Percentiles rank a stretch among this genome's conserved stretches.
Evolutionary conservation across 2,113 vertebrate genomes (phyloP).

Genomic region (Colinus virginianus): DNA sequence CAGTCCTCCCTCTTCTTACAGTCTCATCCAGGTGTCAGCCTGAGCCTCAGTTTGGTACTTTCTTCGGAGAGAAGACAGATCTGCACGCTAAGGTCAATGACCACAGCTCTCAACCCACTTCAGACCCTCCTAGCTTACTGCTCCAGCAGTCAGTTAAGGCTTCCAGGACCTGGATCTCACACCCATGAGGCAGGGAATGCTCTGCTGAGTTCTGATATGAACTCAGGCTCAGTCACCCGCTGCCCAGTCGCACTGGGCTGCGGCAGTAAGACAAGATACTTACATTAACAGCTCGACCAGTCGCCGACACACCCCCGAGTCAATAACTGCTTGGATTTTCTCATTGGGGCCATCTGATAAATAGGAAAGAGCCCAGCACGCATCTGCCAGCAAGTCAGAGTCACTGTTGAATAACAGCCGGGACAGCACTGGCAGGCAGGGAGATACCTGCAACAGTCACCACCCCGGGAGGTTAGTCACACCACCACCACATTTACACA

Average conservation of each 20-base stretch:
- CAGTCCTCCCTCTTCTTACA: background rate
- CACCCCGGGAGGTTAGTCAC: background rate
- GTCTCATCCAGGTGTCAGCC: background rate
- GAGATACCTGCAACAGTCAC: conserved; percentile 86
- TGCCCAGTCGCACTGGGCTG: background rate
- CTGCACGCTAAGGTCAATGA: background rate
- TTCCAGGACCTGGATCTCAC: rapidly evolving
- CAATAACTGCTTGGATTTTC: conserved; percentile 98
- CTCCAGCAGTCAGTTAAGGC: background rate
- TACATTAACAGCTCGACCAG: conserved; percentile 96
- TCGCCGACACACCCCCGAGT: conserved; percentile 95
- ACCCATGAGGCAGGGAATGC: rapidly evolving
- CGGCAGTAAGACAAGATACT: conserved; percentile 51
- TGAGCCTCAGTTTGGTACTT: background rate
- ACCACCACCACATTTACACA: background rate
- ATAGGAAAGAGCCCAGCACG: conserved; percentile 98
- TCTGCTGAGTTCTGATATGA: rapidly evolving
- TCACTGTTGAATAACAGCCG: conserved; percentile 96
- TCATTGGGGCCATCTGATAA: conserved; percentile 97
- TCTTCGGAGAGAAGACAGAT: background rate
- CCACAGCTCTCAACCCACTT: background rate
- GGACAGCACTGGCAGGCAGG: conserved; percentile 95
- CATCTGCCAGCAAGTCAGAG: conserved; percentile 95
- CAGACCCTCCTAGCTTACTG: background rate
- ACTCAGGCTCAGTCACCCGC: rapidly evolving